Percentiles rank a stretch among this genome's conserved stretches.
These are phyloP conservation scores for Leptestheria dahalacensis DNA, from an alignment of 1,140 invertebrate species.

Conservation along the genomic window DNA sequence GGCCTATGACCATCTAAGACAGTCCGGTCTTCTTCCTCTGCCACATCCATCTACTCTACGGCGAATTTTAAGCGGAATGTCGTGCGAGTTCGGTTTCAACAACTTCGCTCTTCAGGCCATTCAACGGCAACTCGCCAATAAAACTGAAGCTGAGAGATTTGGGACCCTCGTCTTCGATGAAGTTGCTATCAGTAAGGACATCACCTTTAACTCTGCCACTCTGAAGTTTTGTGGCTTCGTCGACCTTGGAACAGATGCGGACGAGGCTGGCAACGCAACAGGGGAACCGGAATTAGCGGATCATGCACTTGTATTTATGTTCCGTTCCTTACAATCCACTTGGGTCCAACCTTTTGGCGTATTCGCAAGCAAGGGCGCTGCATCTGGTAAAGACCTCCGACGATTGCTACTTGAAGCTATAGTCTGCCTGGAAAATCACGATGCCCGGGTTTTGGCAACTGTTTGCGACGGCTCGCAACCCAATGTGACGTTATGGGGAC, in stretches of 20 bases:
- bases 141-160: neutral
- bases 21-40: neutral
- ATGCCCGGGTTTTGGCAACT: neutral
- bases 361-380: neutral
- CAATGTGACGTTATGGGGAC: neutral
- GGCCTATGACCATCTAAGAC: constrained; percentile 3
- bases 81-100: constrained; percentile 15
- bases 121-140: neutral
- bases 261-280: too few relatives aligned
- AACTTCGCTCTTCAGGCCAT: neutral
- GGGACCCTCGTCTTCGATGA: neutral
- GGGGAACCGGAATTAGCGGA: neutral
- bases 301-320: neutral
- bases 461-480: neutral
- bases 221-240: constrained; percentile 6
- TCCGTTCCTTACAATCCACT: neutral
- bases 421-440: neutral
- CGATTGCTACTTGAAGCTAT: neutral
- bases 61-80: neutral
- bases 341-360: neutral
- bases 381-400: neutral
- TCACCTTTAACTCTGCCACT: neutral
- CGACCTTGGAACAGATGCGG: constrained; percentile 9
- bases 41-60: neutral
- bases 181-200: neutral